phyloP scores from a whole-genome alignment of 2,113 vertebrate genomes.

The Hirundichthys speculiger region DNA sequence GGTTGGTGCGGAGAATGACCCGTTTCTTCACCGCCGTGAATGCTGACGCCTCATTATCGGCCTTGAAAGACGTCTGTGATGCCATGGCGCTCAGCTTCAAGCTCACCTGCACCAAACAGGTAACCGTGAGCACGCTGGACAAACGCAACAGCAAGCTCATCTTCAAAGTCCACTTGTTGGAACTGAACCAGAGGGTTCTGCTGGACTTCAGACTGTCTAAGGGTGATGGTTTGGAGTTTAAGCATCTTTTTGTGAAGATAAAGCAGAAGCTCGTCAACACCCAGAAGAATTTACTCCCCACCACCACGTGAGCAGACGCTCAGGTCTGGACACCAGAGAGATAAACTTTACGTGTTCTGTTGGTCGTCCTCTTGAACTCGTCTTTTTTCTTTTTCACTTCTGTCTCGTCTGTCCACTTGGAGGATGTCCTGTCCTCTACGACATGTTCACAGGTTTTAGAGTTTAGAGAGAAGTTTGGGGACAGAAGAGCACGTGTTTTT shows the following conservation, averaged over 20 bases:
- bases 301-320: slow-evolving; percentile 73
- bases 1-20: slow-evolving; percentile 91
- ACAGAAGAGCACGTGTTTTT: neutral
- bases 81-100: slow-evolving; percentile 88
- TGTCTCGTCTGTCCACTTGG: neutral
- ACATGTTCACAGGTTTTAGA: too few relatives aligned
- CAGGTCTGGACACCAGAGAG: neutral
- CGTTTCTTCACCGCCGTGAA: slow-evolving; percentile 93
- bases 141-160: slow-evolving; percentile 95
- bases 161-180: slow-evolving; percentile 94
- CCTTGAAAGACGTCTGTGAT: slow-evolving; percentile 87
- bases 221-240: slow-evolving; percentile 97
- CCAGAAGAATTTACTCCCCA: slow-evolving; percentile 86
- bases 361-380: neutral
- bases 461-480: too few relatives aligned
- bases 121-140: slow-evolving; percentile 92
- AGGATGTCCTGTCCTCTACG: too few relatives aligned
- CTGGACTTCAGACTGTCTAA: slow-evolving; percentile 97
- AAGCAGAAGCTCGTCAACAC: slow-evolving; percentile 91
- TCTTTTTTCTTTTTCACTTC: too few relatives aligned
- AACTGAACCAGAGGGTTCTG: slow-evolving; percentile 92
- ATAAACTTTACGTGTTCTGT: slow-evolving; percentile 43
- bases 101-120: slow-evolving; percentile 90
- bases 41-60: slow-evolving; percentile 82
- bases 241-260: slow-evolving; percentile 93